These are phyloP conservation scores for Meta bourneti DNA, from an alignment of 2,888 invertebrate genomes.

Conservation along the genomic window DNA sequence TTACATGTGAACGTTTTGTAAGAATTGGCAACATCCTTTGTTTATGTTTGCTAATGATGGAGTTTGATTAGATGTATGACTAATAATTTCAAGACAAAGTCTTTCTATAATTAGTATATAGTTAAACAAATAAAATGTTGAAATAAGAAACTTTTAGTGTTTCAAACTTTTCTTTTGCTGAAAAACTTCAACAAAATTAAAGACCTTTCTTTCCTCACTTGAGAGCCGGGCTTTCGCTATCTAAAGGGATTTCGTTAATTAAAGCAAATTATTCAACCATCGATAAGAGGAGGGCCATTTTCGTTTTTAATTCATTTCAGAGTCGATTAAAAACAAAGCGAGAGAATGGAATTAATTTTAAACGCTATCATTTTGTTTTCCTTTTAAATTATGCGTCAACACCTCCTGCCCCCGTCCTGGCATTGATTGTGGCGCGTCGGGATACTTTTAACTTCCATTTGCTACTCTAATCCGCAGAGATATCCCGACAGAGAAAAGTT, in stretches of 20 bases:
- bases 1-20: no score
- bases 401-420: not conserved
- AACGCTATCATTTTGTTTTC: constrained; percentile 12
- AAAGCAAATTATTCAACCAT: not conserved
- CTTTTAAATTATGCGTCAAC: constrained; percentile 20
- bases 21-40: no score
- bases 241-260: not conserved
- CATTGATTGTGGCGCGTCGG: not conserved
- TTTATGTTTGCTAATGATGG: no score
- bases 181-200: not conserved
- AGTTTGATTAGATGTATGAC: no score
- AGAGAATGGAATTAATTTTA: not conserved
- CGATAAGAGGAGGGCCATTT: not conserved
- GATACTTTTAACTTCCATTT: constrained; percentile 3
- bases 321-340: not conserved
- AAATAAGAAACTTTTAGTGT: not conserved
- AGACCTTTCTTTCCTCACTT: not conserved
- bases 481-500: not conserved
- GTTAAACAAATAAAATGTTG: no score
- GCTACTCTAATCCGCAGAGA: constrained; percentile 23
- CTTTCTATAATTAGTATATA: no score
- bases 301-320: not conserved
- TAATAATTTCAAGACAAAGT: no score
- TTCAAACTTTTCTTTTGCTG: not conserved
- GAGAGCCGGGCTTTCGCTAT: not conserved